Percentiles rank a stretch among this genome's conserved stretches.
Evolutionary conservation across 2,797 vertebrate genomes (phyloP).

Genomic region (Melanotaenia maccullochi): DNA sequence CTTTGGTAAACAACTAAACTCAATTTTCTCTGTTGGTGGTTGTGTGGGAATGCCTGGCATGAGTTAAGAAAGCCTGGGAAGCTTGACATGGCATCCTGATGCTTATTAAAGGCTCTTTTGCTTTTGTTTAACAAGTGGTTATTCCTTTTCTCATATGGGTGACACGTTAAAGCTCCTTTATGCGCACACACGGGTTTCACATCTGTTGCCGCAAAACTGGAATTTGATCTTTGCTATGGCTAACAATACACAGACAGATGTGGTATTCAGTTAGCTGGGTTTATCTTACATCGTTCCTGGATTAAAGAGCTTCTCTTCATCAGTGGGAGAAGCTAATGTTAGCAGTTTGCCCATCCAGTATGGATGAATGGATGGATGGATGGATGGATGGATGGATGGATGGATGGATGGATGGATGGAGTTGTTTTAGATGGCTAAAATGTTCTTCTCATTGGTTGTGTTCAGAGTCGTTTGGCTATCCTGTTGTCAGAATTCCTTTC

Average conservation of each 20-base stretch:
- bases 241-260: neutral
- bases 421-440: too few relatives aligned
- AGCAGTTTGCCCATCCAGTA: too few relatives aligned
- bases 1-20: constrained; percentile 59
- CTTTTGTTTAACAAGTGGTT: constrained; percentile 5
- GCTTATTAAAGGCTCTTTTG: constrained; percentile 22
- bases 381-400: too few relatives aligned
- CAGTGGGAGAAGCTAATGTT: too few relatives aligned
- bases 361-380: too few relatives aligned
- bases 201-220: neutral
- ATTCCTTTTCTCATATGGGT: constrained; percentile 26
- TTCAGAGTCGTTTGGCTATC: too few relatives aligned
- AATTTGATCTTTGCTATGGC: neutral
- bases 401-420: too few relatives aligned
- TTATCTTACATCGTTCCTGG: neutral
- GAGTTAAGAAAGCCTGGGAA: constrained; percentile 53
- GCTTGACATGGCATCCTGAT: constrained; percentile 30
- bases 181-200: neutral
- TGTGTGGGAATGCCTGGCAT: constrained; percentile 53
- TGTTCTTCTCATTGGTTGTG: too few relatives aligned
- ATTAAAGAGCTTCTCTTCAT: neutral
- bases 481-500: too few relatives aligned
- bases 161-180: constrained; percentile 10
- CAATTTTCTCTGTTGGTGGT: constrained; percentile 73
- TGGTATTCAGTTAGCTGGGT: too few relatives aligned